phyloP scores from a whole-genome alignment of 2,113 vertebrate species.

The Phycodurus eques region DNA sequence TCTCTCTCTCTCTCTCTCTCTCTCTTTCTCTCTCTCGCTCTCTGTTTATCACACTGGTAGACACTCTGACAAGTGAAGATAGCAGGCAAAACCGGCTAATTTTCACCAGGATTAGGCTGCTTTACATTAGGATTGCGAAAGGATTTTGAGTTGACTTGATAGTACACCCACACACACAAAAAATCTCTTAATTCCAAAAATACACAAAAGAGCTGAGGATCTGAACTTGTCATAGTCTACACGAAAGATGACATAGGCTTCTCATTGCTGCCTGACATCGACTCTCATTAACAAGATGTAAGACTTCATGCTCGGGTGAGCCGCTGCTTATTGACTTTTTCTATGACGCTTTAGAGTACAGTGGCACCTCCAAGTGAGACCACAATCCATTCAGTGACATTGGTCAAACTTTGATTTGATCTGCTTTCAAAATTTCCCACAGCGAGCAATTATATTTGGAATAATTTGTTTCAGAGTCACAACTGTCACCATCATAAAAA shows the following conservation, averaged over 20 bases:
- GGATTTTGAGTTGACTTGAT: constrained; percentile 56
- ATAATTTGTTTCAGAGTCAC: not conserved
- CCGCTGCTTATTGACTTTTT: not conserved
- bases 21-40: constrained; percentile 22
- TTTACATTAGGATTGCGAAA: constrained; percentile 58
- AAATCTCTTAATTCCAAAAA: constrained; percentile 41
- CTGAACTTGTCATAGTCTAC: constrained; percentile 37
- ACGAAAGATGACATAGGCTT: constrained; percentile 40
- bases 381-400: not conserved
- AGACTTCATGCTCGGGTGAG: not conserved
- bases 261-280: constrained; percentile 43
- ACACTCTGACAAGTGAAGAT: constrained; percentile 78
- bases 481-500: not conserved
- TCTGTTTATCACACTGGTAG: constrained; percentile 74
- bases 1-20: constrained; percentile 25
- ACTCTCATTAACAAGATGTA: constrained; percentile 44
- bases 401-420: not conserved
- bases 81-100: constrained; percentile 43
- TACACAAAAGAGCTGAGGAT: constrained; percentile 36
- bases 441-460: not conserved
- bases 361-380: not conserved
- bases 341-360: not conserved
- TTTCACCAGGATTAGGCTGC: constrained; percentile 52
- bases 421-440: not conserved
- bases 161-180: constrained; percentile 29